Evolutionary conservation across 2,888 invertebrate genomes (phyloP).

Genomic region (Cheilosia grossa): DNA sequence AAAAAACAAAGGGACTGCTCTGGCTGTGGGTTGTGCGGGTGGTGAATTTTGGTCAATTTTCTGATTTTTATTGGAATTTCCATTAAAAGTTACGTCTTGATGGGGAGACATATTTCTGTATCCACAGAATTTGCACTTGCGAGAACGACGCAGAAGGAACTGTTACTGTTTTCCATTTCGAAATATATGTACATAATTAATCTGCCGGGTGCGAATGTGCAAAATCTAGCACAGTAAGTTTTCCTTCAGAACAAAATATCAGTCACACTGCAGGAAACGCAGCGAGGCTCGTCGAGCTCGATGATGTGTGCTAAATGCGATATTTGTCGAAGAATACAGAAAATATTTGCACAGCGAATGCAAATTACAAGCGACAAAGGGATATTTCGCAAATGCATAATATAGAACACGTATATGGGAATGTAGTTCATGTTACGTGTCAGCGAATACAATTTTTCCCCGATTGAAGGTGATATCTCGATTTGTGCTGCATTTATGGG

Average conservation of each 20-base stretch:
- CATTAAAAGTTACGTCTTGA: constrained; percentile 10
- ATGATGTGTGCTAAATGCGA: constrained; percentile 20
- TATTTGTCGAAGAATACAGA: constrained; percentile 5
- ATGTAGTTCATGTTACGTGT: constrained; percentile 7
- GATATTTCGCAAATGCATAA: background rate
- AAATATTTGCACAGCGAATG: constrained; percentile 2
- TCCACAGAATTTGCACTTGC: background rate
- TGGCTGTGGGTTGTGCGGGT: background rate
- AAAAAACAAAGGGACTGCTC: background rate
- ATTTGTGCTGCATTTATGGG: background rate
- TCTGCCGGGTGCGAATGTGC: constrained; percentile 19
- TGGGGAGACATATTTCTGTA: constrained; percentile 10
- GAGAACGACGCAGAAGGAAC: constrained; percentile 21
- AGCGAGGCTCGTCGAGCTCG: background rate
- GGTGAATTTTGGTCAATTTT: constrained; percentile 22
- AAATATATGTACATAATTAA: constrained; percentile 52
- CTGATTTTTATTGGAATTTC: constrained; percentile 35
- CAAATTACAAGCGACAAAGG: background rate
- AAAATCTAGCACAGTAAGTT: constrained; percentile 38
- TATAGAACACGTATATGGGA: background rate
- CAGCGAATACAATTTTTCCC: background rate
- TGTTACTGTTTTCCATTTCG: constrained; percentile 35
- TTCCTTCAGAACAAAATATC: background rate
- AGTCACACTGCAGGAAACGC: background rate
- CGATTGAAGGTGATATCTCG: background rate